Evolutionary conservation across 1,140 invertebrate genomes (phyloP).

Genomic region (Aphis gossypii): DNA sequence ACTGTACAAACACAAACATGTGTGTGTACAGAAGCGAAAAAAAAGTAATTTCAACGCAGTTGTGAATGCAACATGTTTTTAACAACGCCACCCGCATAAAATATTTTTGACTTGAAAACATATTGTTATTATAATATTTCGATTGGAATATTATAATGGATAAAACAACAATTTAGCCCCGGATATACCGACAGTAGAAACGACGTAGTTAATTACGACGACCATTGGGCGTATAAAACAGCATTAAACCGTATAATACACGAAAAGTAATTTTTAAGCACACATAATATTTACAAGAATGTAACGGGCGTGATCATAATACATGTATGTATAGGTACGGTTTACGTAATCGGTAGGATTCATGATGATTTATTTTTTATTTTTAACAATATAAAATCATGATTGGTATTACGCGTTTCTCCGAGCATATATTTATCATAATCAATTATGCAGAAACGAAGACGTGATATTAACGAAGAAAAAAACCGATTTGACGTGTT

Average conservation of each 20-base stretch:
- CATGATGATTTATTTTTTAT: not conserved
- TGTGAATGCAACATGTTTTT: not conserved
- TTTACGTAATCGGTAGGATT: slow-evolving; percentile 26
- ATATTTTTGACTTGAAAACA: not conserved
- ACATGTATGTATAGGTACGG: not conserved
- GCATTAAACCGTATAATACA: not conserved
- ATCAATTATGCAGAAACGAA: not conserved
- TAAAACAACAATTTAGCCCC: not conserved
- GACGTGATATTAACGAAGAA: not conserved
- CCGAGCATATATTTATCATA: not conserved
- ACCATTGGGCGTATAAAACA: not conserved
- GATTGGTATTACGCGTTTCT: not conserved
- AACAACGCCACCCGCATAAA: not conserved
- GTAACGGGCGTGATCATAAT: not conserved
- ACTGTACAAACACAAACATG: not conserved
- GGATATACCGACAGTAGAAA: not conserved
- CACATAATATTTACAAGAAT: slow-evolving; percentile 20
- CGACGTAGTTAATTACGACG: not conserved
- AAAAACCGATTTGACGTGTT: not conserved
- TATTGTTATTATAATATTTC: not conserved
- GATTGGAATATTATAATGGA: not conserved
- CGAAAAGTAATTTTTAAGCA: slow-evolving; percentile 22
- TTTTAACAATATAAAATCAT: slow-evolving; percentile 19
- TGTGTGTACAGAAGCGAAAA: not conserved
- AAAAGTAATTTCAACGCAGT: not conserved